phyloP scores from a whole-genome alignment of 2,113 vertebrate species.

The Podocnemis expansa region DNA sequence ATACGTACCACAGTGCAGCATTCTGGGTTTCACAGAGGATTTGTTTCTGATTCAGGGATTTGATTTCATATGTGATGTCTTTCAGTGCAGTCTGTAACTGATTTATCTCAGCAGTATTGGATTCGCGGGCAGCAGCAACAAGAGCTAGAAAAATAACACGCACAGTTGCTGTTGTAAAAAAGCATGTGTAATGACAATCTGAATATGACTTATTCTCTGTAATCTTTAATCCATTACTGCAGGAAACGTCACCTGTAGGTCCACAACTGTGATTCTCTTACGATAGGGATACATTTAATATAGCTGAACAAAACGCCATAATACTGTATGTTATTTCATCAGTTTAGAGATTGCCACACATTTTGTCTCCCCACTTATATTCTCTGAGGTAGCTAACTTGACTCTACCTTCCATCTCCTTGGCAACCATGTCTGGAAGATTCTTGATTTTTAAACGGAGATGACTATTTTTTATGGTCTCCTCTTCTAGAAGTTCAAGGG shows the following conservation, averaged over 20 bases:
- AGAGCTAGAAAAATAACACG: slow-evolving; percentile 56
- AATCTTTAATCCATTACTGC: neutral
- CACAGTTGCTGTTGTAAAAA: neutral
- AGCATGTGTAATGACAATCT: neutral
- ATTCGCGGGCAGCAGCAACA: slow-evolving; percentile 70
- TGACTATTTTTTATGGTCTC: slow-evolving; percentile 86
- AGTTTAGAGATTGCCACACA: neutral
- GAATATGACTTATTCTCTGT: neutral
- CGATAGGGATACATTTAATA: neutral
- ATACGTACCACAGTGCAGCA: slow-evolving; percentile 61
- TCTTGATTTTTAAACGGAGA: slow-evolving; percentile 71
- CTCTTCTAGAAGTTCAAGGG: slow-evolving; percentile 81
- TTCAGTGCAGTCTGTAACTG: slow-evolving; percentile 66
- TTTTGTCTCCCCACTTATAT: neutral
- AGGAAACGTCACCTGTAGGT: neutral
- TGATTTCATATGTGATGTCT: neutral
- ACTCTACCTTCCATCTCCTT: slow-evolving; percentile 78
- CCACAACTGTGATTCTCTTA: neutral
- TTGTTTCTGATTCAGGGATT: slow-evolving; percentile 51
- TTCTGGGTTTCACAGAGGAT: slow-evolving; percentile 63
- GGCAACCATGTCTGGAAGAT: slow-evolving; percentile 58
- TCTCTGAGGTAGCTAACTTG: neutral
- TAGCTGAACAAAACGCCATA: neutral
- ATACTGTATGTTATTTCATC: neutral
- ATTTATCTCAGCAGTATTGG: slow-evolving; percentile 65